Conservation (phyloP, 2,113 vertebrate genomes). For the Solea solea region DNA sequence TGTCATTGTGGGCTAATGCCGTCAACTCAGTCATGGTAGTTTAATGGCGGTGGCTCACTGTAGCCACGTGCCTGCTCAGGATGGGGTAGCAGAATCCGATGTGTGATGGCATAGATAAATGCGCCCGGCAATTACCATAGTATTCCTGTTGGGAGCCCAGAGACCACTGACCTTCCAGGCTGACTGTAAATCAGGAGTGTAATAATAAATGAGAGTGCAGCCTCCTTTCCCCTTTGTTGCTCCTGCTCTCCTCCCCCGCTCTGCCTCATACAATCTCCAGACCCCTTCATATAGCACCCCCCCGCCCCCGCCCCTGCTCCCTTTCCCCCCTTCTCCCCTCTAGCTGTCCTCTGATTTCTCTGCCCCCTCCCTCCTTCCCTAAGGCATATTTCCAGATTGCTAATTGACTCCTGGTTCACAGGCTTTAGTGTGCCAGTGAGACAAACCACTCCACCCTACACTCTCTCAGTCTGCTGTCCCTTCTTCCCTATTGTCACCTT, state of each 20-base stretch:
- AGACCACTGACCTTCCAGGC: conserved; percentile 52
- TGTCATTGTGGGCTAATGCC: conserved; percentile 15
- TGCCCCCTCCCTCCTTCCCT: conserved; percentile 18
- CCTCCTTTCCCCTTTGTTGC: conserved; percentile 63
- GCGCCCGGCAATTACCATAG: conserved; percentile 36
- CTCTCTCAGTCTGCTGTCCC: conserved; percentile 1
- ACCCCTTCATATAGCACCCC: not conserved
- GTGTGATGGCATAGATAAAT: conserved; percentile 23
- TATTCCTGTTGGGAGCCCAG: conserved; percentile 18
- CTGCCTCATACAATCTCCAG: conserved; percentile 24
- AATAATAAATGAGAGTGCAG: conserved; percentile 65
- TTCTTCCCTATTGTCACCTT: conserved; percentile 25
- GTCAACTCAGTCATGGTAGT: not conserved
- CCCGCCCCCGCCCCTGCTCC: not conserved
- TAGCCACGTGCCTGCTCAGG: not conserved
- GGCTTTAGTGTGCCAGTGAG: conserved; percentile 47
- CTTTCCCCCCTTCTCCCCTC: not conserved
- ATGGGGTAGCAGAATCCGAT: conserved; percentile 23
- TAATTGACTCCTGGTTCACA: conserved; percentile 78
- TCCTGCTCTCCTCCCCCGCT: conserved; percentile 32
- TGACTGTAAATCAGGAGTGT: conserved; percentile 68
- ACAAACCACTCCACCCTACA: not conserved
- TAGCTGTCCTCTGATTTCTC: conserved; percentile 57
- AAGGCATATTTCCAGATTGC: conserved; percentile 76
- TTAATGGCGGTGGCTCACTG: not conserved